Conservation (phyloP, 2,888 invertebrate species). For the Mycogona germanica region DNA sequence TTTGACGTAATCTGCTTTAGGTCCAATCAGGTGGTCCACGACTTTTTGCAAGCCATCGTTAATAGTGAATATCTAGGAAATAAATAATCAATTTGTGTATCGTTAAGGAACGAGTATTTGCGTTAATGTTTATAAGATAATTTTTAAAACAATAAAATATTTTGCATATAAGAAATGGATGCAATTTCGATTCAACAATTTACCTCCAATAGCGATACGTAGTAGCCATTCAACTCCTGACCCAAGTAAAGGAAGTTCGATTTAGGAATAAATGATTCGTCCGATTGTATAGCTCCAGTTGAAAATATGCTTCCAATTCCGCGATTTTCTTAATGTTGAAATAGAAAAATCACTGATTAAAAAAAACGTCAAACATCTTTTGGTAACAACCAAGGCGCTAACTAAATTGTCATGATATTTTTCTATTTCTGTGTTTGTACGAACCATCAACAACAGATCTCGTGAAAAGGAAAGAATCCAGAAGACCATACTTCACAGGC, state of each 20-base stretch:
- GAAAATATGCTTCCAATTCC: not conserved
- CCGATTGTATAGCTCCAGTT: not conserved
- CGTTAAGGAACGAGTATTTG: not conserved
- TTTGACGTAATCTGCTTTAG: conserved; percentile 4
- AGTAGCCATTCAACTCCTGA: conserved; percentile 5
- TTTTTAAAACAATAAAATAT: not conserved
- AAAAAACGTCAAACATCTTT: no score
- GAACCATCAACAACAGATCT: no score
- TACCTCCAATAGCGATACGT: conserved; percentile 12
- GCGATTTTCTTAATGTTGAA: conserved; percentile 9
- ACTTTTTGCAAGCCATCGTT: conserved; percentile 12
- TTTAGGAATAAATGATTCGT: conserved; percentile 1
- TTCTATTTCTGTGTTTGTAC: no score
- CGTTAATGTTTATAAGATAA: not conserved
- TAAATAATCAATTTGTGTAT: not conserved
- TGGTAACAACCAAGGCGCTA: no score
- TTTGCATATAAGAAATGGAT: not conserved
- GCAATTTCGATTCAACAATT: not conserved
- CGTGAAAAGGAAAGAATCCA: no score
- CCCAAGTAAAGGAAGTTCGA: not conserved
- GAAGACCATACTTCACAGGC: not conserved
- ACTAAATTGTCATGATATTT: no score
- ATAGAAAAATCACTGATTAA: not conserved
- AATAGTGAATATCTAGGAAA: not conserved
- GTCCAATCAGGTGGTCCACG: conserved; percentile 10